Conservation (phyloP, 2,797 vertebrate species). For the Acrossocheilus fasciatus region DNA sequence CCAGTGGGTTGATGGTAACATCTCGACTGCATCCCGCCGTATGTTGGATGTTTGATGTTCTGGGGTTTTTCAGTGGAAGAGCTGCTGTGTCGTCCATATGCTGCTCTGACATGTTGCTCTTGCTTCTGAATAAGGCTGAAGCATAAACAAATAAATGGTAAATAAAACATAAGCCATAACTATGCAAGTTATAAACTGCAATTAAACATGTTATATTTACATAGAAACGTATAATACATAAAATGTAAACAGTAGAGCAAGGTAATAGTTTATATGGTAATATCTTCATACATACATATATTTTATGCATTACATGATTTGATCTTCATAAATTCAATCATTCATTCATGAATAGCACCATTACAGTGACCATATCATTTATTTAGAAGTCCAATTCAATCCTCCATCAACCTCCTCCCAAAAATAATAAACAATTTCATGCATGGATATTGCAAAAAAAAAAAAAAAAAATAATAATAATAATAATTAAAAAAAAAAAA, state of each 20-base stretch:
- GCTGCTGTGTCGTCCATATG: neutral
- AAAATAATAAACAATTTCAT: neutral
- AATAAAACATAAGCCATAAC: neutral
- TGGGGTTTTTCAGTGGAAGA: neutral
- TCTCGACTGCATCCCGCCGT: conserved; percentile 67
- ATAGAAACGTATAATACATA: neutral
- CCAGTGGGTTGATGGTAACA: conserved; percentile 47
- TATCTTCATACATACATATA: neutral
- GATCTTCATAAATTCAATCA: neutral
- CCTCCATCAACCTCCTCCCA: neutral
- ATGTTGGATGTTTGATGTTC: neutral
- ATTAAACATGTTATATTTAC: neutral
- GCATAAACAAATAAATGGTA: neutral
- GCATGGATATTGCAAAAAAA: neutral
- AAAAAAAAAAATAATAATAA: no score
- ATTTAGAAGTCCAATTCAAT: neutral
- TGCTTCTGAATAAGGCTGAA: conserved; percentile 4
- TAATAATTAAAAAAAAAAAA: no score
- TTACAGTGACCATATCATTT: neutral
- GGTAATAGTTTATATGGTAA: neutral
- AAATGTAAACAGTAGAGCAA: neutral
- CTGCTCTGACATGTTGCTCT: conserved; percentile 6
- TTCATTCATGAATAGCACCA: neutral
- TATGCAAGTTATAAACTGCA: neutral
- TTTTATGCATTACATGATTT: neutral